phyloP scores from a whole-genome alignment of 2,113 vertebrate species.

The Donacobius atricapilla region DNA sequence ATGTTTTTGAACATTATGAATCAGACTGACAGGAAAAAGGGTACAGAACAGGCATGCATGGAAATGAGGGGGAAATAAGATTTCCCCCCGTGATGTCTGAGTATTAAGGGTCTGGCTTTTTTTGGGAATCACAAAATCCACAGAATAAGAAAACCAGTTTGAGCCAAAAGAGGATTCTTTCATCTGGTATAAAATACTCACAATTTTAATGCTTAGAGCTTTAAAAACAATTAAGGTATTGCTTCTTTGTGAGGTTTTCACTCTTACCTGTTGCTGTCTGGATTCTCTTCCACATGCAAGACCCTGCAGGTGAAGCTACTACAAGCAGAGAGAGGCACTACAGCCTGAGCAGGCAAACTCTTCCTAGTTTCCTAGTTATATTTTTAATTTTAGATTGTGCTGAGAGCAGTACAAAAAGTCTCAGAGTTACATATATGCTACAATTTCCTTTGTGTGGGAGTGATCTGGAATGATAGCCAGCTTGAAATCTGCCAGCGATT shows the following conservation, averaged over 20 bases:
- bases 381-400: constrained; percentile 24
- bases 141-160: background rate
- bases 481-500: constrained; percentile 45
- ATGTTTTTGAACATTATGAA: constrained; percentile 52
- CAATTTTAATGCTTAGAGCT: background rate
- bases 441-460: constrained; percentile 59
- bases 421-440: constrained; percentile 19
- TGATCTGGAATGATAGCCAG: constrained; percentile 54
- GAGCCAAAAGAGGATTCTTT: constrained; percentile 55
- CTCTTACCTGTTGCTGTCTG: constrained; percentile 41
- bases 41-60: constrained; percentile 26
- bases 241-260: background rate
- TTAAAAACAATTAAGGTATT: background rate
- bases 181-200: background rate
- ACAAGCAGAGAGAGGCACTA: background rate
- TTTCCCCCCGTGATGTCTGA: constrained; percentile 17
- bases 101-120: constrained; percentile 6
- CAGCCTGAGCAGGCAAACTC: background rate
- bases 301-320: background rate
- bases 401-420: constrained; percentile 26
- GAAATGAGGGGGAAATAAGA: constrained; percentile 31
- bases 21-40: constrained; percentile 46
- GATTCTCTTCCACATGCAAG: background rate
- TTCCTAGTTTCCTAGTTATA: background rate
- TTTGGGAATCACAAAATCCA: background rate